Evolutionary conservation across 2,797 vertebrate genomes (phyloP).

Genomic region (Hozukius guyotensis): DNA sequence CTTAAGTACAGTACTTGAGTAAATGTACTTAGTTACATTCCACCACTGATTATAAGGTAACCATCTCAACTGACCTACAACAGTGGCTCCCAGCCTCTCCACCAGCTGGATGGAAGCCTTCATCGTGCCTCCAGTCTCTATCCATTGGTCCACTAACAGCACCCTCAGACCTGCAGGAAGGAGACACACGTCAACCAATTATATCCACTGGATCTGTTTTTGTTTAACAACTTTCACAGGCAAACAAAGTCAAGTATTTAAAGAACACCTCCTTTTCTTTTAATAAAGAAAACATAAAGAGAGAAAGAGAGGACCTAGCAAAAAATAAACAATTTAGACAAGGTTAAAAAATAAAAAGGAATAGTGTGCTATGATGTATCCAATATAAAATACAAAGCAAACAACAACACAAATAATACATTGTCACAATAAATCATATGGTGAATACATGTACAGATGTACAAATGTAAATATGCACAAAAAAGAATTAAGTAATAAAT

Average conservation of each 20-base stretch:
- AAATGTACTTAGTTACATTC: background rate
- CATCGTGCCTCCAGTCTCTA: conserved; percentile 92
- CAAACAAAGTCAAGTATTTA: background rate
- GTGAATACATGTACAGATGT: background rate
- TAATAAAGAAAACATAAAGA: background rate
- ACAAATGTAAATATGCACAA: background rate
- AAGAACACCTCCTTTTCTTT: background rate
- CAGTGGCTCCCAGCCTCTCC: conserved; percentile 83
- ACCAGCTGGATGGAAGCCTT: conserved; percentile 86
- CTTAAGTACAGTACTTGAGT: background rate
- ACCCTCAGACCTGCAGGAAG: conserved; percentile 81
- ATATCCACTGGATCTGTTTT: background rate
- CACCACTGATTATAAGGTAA: background rate
- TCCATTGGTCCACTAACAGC: conserved; percentile 91
- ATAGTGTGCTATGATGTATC: background rate
- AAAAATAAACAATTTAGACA: background rate
- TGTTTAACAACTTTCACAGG: background rate
- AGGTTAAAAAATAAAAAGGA: background rate
- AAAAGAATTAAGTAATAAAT: background rate
- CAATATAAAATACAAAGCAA: background rate
- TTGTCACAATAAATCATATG: background rate
- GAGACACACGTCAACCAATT: background rate
- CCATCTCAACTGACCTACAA: conserved; percentile 80
- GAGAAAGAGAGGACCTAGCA: background rate
- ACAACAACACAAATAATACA: background rate